A percentile compares a stretch with the other conserved stretches of the same genome.
Evolutionary conservation across 1,140 invertebrate genomes (phyloP).

Genomic region (Rhysida immarginata): DNA sequence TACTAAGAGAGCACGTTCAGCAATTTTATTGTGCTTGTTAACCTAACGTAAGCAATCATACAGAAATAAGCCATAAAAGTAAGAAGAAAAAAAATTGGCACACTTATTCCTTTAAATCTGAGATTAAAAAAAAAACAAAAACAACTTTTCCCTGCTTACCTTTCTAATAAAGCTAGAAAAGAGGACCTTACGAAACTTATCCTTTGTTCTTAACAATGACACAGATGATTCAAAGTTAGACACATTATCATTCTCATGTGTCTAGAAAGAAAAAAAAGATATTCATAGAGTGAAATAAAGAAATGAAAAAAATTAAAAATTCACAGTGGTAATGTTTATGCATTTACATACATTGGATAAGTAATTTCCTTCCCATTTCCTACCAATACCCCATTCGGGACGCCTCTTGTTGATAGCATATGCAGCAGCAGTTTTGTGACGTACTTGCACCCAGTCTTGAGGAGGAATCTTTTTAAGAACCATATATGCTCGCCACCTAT

Average conservation of each 20-base stretch:
- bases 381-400: slow-evolving; percentile 59
- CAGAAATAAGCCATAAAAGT: background rate
- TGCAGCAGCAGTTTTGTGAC: slow-evolving; percentile 63
- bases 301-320: slow-evolving; percentile 3
- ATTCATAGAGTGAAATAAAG: slow-evolving; percentile 1
- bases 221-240: slow-evolving; percentile 51
- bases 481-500: slow-evolving; percentile 68
- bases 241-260: slow-evolving; percentile 55
- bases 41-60: slow-evolving; percentile 23
- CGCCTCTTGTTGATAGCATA: slow-evolving; percentile 57
- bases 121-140: slow-evolving; percentile 2
- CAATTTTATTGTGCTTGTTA: slow-evolving; percentile 67
- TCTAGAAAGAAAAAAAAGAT: slow-evolving; percentile 19
- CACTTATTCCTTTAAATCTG: background rate
- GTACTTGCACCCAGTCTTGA: slow-evolving; percentile 70
- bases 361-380: slow-evolving; percentile 88
- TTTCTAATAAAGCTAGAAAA: slow-evolving; percentile 42
- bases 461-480: slow-evolving; percentile 61
- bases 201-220: slow-evolving; percentile 49
- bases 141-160: slow-evolving; percentile 18
- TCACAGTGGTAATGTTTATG: background rate
- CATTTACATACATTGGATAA: slow-evolving; percentile 39
- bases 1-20: slow-evolving; percentile 71
- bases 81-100: background rate
- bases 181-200: slow-evolving; percentile 47